phyloP scores from a whole-genome alignment of 2,888 invertebrate species.

The Brachylomia viminalis region DNA sequence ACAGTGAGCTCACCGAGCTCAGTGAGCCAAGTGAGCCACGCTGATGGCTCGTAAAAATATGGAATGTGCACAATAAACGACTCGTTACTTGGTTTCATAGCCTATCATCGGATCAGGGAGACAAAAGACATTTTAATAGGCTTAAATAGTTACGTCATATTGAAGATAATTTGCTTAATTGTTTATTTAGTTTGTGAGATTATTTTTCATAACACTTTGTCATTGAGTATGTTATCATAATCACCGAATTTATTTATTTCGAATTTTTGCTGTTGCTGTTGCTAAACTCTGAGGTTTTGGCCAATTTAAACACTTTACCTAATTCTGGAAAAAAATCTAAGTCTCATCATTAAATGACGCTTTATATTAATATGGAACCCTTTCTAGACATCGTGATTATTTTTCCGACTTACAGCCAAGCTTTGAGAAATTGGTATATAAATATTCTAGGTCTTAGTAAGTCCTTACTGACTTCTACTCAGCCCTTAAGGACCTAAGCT shows the following conservation, averaged over 20 bases:
- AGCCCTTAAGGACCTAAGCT: not conserved
- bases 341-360: not conserved
- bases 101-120: slow-evolving; percentile 30
- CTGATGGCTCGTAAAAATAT: slow-evolving; percentile 57
- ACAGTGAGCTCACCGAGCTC: slow-evolving; percentile 15
- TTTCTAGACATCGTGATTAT: not conserved
- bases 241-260: not conserved
- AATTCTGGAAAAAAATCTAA: not conserved
- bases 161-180: slow-evolving; percentile 22
- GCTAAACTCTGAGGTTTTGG: not conserved
- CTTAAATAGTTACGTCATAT: slow-evolving; percentile 22
- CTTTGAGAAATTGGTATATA: slow-evolving; percentile 3
- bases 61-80: slow-evolving; percentile 68
- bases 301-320: not conserved
- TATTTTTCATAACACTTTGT: not conserved
- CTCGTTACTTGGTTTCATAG: slow-evolving; percentile 58
- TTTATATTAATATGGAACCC: not conserved
- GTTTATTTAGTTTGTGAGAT: not conserved
- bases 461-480: not conserved
- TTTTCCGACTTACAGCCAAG: not conserved
- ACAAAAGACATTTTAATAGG: slow-evolving; percentile 23
- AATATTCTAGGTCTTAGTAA: not conserved
- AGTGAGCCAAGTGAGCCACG: slow-evolving; percentile 22
- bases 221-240: not conserved
- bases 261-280: too few relatives aligned